Evolutionary conservation across 2,113 vertebrate species (phyloP), one percentile per base, ranked within the genome.

Genomic region (Odontesthes bonariensis): DNA sequence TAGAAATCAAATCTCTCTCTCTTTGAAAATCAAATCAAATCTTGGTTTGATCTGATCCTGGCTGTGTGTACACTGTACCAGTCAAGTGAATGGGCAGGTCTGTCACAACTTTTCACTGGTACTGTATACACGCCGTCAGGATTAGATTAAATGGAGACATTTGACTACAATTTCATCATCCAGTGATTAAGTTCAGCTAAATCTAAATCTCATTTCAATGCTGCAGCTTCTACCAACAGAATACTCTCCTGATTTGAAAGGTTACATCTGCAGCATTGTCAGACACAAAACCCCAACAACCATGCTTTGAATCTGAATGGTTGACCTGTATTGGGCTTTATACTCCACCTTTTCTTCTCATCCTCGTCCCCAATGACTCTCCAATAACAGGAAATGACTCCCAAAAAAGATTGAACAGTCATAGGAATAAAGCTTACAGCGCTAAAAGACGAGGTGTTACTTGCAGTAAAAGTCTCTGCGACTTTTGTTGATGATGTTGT

Each of bases 401-500:
- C 13, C 16, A 14, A 44, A 44, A 44, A 44, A 2, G 16, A 44
- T 5, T 14, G 13, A 44, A 14, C 42, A 55, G 6, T 17, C 20
- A n/a, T 20, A 56, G n/a, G 56, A 8, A 35, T 68, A 17, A 57
- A 47, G 47, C 59, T n/a, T 40, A 27, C 51, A 46, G 13, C 63
- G 22, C 55, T 44, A 11, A 57, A 23, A 71, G 53, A 55, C 53
- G 14, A 66, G 32, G 60, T 33, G 63, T 56, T 47, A 47, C 16
- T 38, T 13, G 22, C 44, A 49, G 31, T 72, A 52, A 78, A 70
- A 16, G 49, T 68, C 38, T 74, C 67, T 52, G 51, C 42, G 22
- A 31, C 27, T 55, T 80, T 76, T 63, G 61, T 66, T 67, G 84
- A 64, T 47, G 57, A 73, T 70, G 60, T 57, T 42, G 67, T 86